Evolutionary conservation across 2,797 vertebrate genomes (phyloP).

Genomic region (Urosaurus nigricauda): DNA sequence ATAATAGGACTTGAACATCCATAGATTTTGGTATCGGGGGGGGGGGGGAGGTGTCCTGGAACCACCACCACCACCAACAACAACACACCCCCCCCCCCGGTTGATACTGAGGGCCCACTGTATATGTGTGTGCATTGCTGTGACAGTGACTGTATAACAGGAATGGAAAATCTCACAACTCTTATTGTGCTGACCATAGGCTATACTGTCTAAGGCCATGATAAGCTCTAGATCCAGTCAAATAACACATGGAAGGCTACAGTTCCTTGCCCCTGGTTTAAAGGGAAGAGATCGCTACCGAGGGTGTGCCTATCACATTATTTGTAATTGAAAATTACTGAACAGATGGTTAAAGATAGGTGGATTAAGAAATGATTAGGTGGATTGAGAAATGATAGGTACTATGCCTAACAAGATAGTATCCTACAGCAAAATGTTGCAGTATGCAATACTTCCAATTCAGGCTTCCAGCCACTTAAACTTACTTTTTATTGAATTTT

Average conservation of each 20-base stretch:
- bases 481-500: background rate
- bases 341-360: background rate
- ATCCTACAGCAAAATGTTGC: background rate
- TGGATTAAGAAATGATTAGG: background rate
- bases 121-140: background rate
- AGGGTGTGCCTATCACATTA: too few relatives aligned
- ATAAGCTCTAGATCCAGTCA: background rate
- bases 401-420: background rate
- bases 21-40: too few relatives aligned
- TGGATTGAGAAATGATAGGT: background rate
- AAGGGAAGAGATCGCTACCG: background rate
- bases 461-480: background rate
- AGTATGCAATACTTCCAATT: background rate
- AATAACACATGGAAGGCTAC: background rate
- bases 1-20: too few relatives aligned
- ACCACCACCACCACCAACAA: too few relatives aligned
- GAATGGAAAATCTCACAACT: background rate
- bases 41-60: too few relatives aligned
- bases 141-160: background rate
- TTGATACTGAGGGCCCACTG: too few relatives aligned
- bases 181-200: background rate
- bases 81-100: too few relatives aligned
- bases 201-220: background rate
- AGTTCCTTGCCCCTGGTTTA: background rate
- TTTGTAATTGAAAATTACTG: too few relatives aligned